Base-by-base conservation (phyloP, 2,113 vertebrate species). In the Oryctolagus cuniculus region DNA sequence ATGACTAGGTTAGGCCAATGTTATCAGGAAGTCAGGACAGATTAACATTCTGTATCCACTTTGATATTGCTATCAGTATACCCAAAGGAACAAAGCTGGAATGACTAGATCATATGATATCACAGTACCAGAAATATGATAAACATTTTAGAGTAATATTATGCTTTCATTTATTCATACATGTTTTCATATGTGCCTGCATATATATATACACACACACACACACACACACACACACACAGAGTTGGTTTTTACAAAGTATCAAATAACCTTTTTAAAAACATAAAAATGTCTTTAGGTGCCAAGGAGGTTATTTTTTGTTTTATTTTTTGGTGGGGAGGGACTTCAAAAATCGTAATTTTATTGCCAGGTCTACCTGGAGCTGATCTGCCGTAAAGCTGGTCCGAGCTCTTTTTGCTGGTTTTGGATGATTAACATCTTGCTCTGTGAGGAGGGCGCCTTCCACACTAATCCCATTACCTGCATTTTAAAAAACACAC, bases 311-410 rank as follows among this genome's bases (percentile, higher is more conserved):
- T 72, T 22, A 0, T 49, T 79, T 81, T 29, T 36, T 67, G 5
- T 3, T 74, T 82, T 29, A 53, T 10, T 25, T 67, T 64, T 70
- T 38, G n/a, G 53, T 44, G 16, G 75, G 21, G 61, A 78, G 15
- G 66, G 64, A 24, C 49, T 91, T 96, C 82, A 75, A 93, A 94
- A 91, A 75, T 95, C 86, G 86, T 73, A 83, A 93, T 80, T 72
- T 86, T 81, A 87, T 72, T 90, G 69, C 53, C 80, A 67, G 1
- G n/a, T 96, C 94, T 98, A 99, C 99, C 99, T 99, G 99, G 95
- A 99, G 99, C 19, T 99, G 99, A 96, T 99, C 99, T n/a, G 99
- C 99, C 5, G 99, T 99, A 98, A 99, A 99, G 98, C 99, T 99
- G 97, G 99, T 99, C 97, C 99, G 98, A 58, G 99, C 99, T 98